Base-by-base conservation (phyloP, 2,888 invertebrate genomes). In the Cancer borealis region DNA sequence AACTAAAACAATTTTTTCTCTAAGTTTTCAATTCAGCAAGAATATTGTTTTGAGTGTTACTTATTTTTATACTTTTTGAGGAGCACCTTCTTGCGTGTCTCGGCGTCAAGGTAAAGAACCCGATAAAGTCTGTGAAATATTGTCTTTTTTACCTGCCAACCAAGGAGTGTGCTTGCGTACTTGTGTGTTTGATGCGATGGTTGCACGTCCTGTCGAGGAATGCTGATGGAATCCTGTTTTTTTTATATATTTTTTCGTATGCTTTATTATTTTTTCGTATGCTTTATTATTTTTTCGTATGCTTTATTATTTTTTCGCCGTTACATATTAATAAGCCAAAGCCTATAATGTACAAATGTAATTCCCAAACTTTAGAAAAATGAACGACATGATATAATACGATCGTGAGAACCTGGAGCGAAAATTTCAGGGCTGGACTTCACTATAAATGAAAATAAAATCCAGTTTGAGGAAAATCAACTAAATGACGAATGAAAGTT, bases 171-270 rank as follows among this genome's bases (percentile, higher is more conserved):
- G 66, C 66, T n/a, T 66, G 66, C 66, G 66, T 66, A 66, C 66
- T n/a, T 66, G 66, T 66, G 66, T 66, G 66, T 66, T 21, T 66
- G 66, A 21, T 17, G 66, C 66, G n/a, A 66, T n/a, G n/a, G 66
- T n/a, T 66, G 66, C n/a, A 6, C 66, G 66, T 66, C 66, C 66
- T 66, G n/a, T n/a, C n/a, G n/a, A 66, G 66, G 66, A 66, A 66
- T 66, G 66, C 66, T 66, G 66, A 66, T n/a, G 66, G 66, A n/a
- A 66, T 21, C 12, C 66, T n/a, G 66, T 17, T 2, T 66, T 66
- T 66, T 54, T 54, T 54, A 6, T 49, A 54, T 54, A 54, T 54
- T 17, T 12, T 54, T 17, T 54, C 54, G n/a, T n/a, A n/a, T 14
- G 14, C 54, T 54, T 54, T 14, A 54, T 54, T 14, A 54, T 54